Evolutionary conservation across 2,888 invertebrate genomes (phyloP), one percentile per base, ranked within the genome.

Genomic region (Gnatocerus cornutus): DNA sequence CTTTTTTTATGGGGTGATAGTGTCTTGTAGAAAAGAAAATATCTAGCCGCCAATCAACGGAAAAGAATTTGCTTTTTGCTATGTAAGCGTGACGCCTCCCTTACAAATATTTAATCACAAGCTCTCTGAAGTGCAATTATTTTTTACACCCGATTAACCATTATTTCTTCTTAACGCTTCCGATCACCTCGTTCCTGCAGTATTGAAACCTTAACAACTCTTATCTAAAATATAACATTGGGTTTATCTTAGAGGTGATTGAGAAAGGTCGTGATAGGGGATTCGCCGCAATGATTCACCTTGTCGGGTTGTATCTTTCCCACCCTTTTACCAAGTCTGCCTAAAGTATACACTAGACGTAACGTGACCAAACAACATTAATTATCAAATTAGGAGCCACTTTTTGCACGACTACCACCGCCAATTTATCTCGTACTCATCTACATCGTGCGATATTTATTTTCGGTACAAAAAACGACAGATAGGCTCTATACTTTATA

Each of bases 151-250:
- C 61, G 61, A 61, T 61, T 61, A 61, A 61, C 48, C 48, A 48
- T 61, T 61, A 61, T 61, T 61, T 61, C 48, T 48, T 45, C 58
- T 58, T 58, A 58, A 58, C 58, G 58, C 58, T 58, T 61, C 61
- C 48, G 50, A 61, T 61, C 61, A 61, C 61, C 37, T 61, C 61
- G 50, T 61, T 61, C 48, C 50, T 50, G 39, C 61, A 48, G 50
- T 61, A 61, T 61, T 61, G 61, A 61, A 61, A 61, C 61, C 61
- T 61, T 61, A 48, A 61, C 48, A 61, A 61, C 61, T 61, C 61
- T 61, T 61, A 61, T 61, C 61, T 61, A 37, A 61, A 61, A 61
- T 61, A 61, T 61, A 50, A 50, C 27, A 39, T 39, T 61, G 39
- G 61, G 61, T 48, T 61, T 61, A 61, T 61, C 61, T 61, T 59